phyloP scores from a whole-genome alignment of 1,140 invertebrate species.

The Plectus sambesii region DNA sequence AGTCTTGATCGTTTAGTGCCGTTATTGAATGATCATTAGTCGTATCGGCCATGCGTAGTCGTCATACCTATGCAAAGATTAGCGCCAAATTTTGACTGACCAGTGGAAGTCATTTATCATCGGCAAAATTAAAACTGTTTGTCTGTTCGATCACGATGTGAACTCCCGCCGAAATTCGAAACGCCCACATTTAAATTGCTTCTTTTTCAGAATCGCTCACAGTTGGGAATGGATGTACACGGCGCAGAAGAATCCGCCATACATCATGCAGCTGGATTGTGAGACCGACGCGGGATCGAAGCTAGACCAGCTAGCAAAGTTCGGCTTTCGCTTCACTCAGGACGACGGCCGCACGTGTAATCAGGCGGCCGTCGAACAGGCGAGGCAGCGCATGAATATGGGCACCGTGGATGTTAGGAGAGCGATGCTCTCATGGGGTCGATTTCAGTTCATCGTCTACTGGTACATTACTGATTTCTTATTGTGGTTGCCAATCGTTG shows the following conservation, averaged over 20 bases:
- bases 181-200: too few relatives aligned
- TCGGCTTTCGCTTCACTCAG: constrained; percentile 42
- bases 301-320: constrained; percentile 40
- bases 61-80: too few relatives aligned
- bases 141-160: too few relatives aligned
- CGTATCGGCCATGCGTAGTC: too few relatives aligned
- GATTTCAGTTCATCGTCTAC: constrained; percentile 41
- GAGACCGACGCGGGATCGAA: constrained; percentile 44
- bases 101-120: too few relatives aligned
- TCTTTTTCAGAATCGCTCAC: constrained; percentile 35
- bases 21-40: too few relatives aligned
- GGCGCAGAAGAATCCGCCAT: constrained; percentile 33
- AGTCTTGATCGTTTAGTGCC: too few relatives aligned
- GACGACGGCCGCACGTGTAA: constrained; percentile 40
- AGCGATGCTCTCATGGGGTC: constrained; percentile 34
- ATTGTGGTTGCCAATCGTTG: too few relatives aligned
- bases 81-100: too few relatives aligned
- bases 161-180: too few relatives aligned
- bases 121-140: too few relatives aligned
- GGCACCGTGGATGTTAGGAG: constrained; percentile 23
- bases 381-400: constrained; percentile 25
- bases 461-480: constrained; percentile 41
- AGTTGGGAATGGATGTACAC: constrained; percentile 46
- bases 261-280: constrained; percentile 41
- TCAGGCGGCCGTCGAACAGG: constrained; percentile 23